Percentiles rank a stretch among this genome's conserved stretches.
Evolutionary conservation across 2,113 vertebrate genomes (phyloP).

Genomic region (Dasyprocta punctata): DNA sequence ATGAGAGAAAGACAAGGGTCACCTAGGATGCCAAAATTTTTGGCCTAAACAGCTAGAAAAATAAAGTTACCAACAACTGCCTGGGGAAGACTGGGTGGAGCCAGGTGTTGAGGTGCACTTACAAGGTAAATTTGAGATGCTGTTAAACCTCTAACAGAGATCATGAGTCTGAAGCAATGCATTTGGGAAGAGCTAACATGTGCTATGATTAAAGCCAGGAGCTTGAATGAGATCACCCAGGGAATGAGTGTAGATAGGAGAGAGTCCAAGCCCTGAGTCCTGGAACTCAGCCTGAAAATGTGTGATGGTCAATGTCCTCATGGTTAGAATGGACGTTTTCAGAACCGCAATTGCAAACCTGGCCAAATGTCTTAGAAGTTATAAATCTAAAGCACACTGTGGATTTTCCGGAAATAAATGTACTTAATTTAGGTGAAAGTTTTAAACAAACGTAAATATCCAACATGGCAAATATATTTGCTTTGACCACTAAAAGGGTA

Average conservation of each 20-base stretch:
- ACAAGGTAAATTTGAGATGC: neutral
- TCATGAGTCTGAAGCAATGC: neutral
- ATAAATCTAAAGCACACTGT: neutral
- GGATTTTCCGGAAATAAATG: conserved; percentile 8
- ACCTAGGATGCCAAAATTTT: neutral
- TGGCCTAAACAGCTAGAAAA: neutral
- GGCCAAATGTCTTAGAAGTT: conserved; percentile 1
- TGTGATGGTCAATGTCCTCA: neutral
- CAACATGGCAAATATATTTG: neutral
- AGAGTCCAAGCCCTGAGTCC: neutral
- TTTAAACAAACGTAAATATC: conserved; percentile 5
- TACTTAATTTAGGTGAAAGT: conserved; percentile 16
- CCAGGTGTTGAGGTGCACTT: neutral
- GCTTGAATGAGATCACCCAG: neutral
- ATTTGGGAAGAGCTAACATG: neutral
- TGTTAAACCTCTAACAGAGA: neutral
- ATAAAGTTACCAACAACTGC: neutral
- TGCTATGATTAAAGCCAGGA: neutral
- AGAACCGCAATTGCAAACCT: neutral
- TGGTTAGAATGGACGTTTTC: neutral
- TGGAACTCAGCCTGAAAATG: neutral
- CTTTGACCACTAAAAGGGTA: conserved; percentile 29
- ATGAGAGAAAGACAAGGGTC: neutral
- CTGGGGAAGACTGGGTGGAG: neutral
- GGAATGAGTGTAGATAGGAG: neutral